Percentiles rank a stretch among this genome's conserved stretches.
Conservation (phyloP, 1,140 invertebrate genomes). For the Leptinotarsa texana region DNA sequence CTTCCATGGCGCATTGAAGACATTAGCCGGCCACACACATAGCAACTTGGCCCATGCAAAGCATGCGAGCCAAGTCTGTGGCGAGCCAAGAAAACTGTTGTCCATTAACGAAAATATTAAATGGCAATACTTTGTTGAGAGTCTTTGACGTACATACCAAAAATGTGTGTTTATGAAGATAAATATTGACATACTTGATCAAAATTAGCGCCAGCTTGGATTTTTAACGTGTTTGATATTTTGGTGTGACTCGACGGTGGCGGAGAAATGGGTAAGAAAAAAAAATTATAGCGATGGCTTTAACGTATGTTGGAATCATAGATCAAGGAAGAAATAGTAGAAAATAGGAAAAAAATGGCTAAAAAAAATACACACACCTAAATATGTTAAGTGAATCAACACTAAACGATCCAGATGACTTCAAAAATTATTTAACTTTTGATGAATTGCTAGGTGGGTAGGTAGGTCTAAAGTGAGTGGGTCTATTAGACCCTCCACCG, state of each 20-base stretch:
- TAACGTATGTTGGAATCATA: constrained; percentile 17
- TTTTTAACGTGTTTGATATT: constrained; percentile 10
- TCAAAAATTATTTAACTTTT: constrained; percentile 7
- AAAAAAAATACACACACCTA: not conserved
- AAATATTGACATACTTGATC: constrained; percentile 8
- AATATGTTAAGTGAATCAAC: not conserved
- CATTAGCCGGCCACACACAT: too few species aligned
- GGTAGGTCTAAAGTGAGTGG: too few species aligned
- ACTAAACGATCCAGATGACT: constrained; percentile 22
- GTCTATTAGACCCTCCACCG: too few species aligned
- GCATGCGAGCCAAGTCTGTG: too few species aligned
- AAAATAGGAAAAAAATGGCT: constrained; percentile 21
- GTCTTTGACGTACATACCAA: not conserved
- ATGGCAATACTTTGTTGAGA: too few species aligned
- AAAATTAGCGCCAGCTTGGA: not conserved
- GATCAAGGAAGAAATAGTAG: constrained; percentile 10
- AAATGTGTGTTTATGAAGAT: not conserved
- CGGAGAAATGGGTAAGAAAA: constrained; percentile 1
- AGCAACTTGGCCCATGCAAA: too few species aligned
- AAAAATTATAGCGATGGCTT: constrained; percentile 2
- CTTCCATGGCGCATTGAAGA: too few species aligned
- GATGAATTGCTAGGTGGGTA: not conserved
- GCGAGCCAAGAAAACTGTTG: too few species aligned
- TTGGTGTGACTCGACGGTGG: constrained; percentile 4
- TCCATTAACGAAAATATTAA: too few species aligned